These are phyloP conservation scores for Alexandromys oeconomus DNA, from an alignment of 2,797 vertebrate genomes.

Conservation along the genomic window DNA sequence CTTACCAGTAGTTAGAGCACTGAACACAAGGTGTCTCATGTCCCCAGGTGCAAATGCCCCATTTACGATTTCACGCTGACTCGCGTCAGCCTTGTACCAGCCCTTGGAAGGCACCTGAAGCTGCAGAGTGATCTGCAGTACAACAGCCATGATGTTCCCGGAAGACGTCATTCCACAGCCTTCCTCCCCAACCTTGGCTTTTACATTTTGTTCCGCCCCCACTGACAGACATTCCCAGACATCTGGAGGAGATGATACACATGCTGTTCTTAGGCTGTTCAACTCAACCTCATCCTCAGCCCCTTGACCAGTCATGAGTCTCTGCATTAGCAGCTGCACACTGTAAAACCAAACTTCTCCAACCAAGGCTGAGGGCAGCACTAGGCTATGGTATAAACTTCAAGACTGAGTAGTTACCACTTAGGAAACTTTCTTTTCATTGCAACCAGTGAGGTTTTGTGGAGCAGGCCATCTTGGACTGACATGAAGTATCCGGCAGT, in stretches of 20 bases:
- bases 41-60: background rate
- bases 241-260: background rate
- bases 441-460: background rate
- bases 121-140: background rate
- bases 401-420: background rate
- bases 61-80: background rate
- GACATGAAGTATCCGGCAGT: constrained; percentile 3
- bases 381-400: background rate
- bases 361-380: background rate
- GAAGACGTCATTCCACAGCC: background rate
- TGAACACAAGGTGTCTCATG: background rate
- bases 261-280: background rate
- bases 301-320: background rate
- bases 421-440: constrained; percentile 33
- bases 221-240: background rate
- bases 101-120: background rate
- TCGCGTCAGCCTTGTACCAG: too few relatives aligned
- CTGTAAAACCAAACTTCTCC: background rate
- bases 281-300: background rate
- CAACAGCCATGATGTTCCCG: too few relatives aligned
- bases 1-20: background rate
- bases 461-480: background rate
- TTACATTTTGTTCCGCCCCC: background rate
- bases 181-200: background rate
- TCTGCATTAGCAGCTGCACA: background rate